Percentiles rank a stretch among this genome's conserved stretches.
These are phyloP conservation scores for Cryptosula pallasiana DNA, from an alignment of 2,888 invertebrate species.

Conservation along the genomic window DNA sequence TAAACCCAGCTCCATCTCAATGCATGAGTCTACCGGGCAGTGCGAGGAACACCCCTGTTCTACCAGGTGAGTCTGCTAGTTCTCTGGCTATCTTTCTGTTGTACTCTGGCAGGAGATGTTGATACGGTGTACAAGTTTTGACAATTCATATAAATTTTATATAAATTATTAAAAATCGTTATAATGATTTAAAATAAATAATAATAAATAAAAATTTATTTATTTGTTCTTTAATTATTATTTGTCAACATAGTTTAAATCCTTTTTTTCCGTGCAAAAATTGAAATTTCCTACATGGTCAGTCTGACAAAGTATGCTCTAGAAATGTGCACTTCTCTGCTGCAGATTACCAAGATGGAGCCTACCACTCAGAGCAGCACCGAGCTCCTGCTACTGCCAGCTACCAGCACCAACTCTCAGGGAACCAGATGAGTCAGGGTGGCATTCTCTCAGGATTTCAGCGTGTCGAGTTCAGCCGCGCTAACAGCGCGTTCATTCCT, in stretches of 20 bases:
- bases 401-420: background rate
- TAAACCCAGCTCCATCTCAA: background rate
- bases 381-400: background rate
- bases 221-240: too few relatives aligned
- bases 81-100: background rate
- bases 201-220: too few relatives aligned
- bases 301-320: too few relatives aligned
- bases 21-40: constrained; percentile 1
- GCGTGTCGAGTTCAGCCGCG: background rate
- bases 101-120: background rate
- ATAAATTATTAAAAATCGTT: too few relatives aligned
- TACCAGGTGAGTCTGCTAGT: constrained; percentile 3
- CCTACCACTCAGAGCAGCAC: background rate
- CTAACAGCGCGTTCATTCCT: constrained; percentile 15
- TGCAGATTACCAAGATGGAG: background rate
- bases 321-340: too few relatives aligned
- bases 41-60: constrained; percentile 7
- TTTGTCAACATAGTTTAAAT: too few relatives aligned
- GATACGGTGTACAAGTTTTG: too few relatives aligned
- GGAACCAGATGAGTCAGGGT: background rate
- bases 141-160: too few relatives aligned
- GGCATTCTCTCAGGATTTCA: background rate
- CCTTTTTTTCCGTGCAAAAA: too few relatives aligned
- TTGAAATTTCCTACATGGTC: too few relatives aligned
- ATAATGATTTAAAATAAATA: too few relatives aligned